phyloP scores from a whole-genome alignment of 2,113 vertebrate genomes.

The Tyto alba region DNA sequence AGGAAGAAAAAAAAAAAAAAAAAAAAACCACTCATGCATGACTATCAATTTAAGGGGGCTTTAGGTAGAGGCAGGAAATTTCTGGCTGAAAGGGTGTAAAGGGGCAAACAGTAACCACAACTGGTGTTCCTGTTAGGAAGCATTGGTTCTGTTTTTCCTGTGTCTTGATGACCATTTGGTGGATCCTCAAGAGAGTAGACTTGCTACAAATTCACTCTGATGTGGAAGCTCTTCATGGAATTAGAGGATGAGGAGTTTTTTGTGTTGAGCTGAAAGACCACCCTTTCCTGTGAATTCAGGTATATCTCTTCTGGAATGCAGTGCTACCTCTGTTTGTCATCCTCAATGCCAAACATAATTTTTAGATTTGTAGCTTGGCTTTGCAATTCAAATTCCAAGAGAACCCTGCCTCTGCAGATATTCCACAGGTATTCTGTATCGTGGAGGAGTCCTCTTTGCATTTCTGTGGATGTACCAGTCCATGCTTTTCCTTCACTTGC shows the following conservation, averaged over 20 bases:
- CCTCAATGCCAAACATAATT: background rate
- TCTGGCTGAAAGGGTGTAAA: background rate
- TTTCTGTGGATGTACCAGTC: background rate
- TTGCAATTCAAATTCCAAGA: background rate
- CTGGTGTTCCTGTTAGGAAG: background rate
- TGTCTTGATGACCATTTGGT: background rate
- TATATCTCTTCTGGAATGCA: background rate
- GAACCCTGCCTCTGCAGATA: background rate
- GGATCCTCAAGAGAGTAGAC: background rate
- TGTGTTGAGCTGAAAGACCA: background rate
- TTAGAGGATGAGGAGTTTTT: fast-evolving
- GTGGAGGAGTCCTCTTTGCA: background rate
- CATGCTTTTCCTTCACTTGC: background rate
- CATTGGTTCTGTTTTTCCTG: background rate
- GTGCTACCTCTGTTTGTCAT: background rate
- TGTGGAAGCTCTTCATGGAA: background rate
- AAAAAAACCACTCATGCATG: too few relatives aligned
- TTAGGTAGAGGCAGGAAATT: background rate
- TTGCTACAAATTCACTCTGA: background rate
- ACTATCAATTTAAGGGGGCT: background rate
- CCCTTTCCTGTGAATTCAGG: background rate
- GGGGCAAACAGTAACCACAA: background rate
- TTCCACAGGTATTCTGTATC: background rate
- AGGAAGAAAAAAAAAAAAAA: background rate
- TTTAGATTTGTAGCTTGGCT: background rate